These are phyloP conservation scores for Antedon mediterranea DNA, from an alignment of 53 echinoderm and acorn worm species.

Conservation along the genomic window DNA sequence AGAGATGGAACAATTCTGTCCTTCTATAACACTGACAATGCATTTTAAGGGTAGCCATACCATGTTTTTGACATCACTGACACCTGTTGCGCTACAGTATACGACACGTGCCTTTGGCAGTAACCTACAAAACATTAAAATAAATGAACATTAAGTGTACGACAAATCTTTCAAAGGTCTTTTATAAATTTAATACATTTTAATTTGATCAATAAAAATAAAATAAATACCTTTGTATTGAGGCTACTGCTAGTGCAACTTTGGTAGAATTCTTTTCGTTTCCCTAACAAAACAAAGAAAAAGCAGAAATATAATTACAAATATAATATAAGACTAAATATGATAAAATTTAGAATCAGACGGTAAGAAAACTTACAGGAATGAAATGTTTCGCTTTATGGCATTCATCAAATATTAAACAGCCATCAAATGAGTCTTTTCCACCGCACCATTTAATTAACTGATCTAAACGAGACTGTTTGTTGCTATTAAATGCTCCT, in stretches of 20 bases:
- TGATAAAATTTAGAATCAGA: neutral
- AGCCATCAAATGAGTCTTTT: slow-evolving; percentile 58
- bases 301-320: neutral
- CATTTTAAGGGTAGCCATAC: no score
- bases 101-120: slow-evolving; percentile 69
- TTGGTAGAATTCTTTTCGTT: slow-evolving; percentile 73
- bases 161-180: no score
- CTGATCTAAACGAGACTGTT: slow-evolving; percentile 74
- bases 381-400: slow-evolving; percentile 90
- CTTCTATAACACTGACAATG: no score
- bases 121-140: slow-evolving; percentile 17
- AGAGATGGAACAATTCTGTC: no score
- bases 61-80: slow-evolving; percentile 90
- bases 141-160: no score
- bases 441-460: slow-evolving; percentile 81
- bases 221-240: slow-evolving; percentile 66
- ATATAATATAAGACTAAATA: neutral
- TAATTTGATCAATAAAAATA: no score
- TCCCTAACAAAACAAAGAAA: slow-evolving; percentile 28
- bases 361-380: slow-evolving; percentile 31
- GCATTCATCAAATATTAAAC: slow-evolving; percentile 85
- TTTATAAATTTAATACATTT: no score
- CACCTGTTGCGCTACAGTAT: slow-evolving; percentile 91
- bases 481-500: slow-evolving; percentile 25
- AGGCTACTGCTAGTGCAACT: slow-evolving; percentile 58